These are phyloP conservation scores for Onychostruthus taczanowskii DNA, from an alignment of 2,113 vertebrate genomes.

Conservation along the genomic window DNA sequence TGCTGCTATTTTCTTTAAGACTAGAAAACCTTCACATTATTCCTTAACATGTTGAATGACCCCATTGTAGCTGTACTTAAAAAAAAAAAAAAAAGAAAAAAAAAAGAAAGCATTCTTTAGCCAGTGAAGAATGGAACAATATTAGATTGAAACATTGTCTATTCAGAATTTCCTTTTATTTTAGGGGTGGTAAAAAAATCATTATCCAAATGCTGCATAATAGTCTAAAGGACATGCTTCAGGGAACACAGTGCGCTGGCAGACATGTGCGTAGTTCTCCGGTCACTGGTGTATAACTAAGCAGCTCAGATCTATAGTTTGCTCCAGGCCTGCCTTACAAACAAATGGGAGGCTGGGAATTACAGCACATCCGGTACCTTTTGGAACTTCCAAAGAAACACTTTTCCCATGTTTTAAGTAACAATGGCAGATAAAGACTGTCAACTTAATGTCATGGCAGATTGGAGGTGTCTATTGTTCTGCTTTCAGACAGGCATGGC, in stretches of 20 bases:
- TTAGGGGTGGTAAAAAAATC: conserved; percentile 57
- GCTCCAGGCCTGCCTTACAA: conserved; percentile 50
- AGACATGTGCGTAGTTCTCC: conserved; percentile 59
- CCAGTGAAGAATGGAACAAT: conserved; percentile 62
- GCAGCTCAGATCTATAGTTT: conserved; percentile 70
- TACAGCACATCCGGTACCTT: conserved; percentile 70
- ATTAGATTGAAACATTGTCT: conserved; percentile 75
- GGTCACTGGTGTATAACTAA: conserved; percentile 76
- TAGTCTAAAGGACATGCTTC: conserved; percentile 70
- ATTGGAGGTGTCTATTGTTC: conserved; percentile 71
- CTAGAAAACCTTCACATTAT: conserved; percentile 43
- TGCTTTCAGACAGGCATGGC: conserved; percentile 52
- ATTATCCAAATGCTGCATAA: conserved; percentile 69
- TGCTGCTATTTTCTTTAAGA: not conserved
- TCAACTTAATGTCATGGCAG: conserved; percentile 72
- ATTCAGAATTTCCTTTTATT: conserved; percentile 65
- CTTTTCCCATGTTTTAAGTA: conserved; percentile 74
- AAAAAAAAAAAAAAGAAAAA: not conserved
- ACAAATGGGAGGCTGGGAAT: conserved; percentile 70
- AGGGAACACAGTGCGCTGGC: conserved; percentile 62
- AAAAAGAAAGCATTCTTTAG: conserved; percentile 54
- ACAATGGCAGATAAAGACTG: conserved; percentile 77
- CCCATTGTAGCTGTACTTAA: not conserved
- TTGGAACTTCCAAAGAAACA: conserved; percentile 66
- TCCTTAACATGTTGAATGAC: conserved; percentile 67